Evolutionary conservation across 2,888 invertebrate genomes (phyloP), one percentile per base, ranked within the genome.

Genomic region (Cheiracanthium punctorium): DNA sequence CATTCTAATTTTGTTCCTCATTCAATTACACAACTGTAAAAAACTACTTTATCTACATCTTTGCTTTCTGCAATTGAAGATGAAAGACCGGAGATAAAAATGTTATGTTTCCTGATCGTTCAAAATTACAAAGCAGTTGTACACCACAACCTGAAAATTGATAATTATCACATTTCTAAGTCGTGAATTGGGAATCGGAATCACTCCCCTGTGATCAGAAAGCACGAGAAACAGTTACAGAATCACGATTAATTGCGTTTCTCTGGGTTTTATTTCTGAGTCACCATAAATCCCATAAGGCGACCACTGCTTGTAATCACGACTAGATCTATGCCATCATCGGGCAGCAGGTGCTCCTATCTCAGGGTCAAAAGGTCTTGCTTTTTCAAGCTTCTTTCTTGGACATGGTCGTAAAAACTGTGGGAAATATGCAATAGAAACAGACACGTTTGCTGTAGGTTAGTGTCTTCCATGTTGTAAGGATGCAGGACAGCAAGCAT

Each of bases 371-470:
- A 32, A 20, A 67, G 67, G 67, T 67, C 67, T 30, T 14, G 32
- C 67, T n/a, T 24, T 58, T 58, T 58, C 20, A 58, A 58, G 58
- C 58, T 58, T 58, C 58, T 58, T 58, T 24, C 58, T 24, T 58
- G 58, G 12, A 58, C 12, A 58, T 58, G 93, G 24, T 24, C 2
- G 24, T 48, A 58, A 24, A 24, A 58, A 24, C 20, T 58, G 58
- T 58, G 58, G 12, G 58, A 58, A 58, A 24, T n/a, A n/a, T n/a
- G n/a, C 12, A 20, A 12, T 24, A 58, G n/a, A 58, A 58, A 7
- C 20, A 58, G 24, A 24, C 24, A 58, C 24, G 24, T n/a, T n/a
- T n/a, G n/a, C n/a, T n/a, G n/a, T n/a, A n/a, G n/a, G n/a, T n/a
- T n/a, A n/a, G n/a, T n/a, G n/a, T n/a, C n/a, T n/a, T n/a, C n/a